Percentiles rank a stretch among this genome's conserved stretches.
phyloP scores from a whole-genome alignment of 2,797 vertebrate genomes.

The Otus scops region DNA sequence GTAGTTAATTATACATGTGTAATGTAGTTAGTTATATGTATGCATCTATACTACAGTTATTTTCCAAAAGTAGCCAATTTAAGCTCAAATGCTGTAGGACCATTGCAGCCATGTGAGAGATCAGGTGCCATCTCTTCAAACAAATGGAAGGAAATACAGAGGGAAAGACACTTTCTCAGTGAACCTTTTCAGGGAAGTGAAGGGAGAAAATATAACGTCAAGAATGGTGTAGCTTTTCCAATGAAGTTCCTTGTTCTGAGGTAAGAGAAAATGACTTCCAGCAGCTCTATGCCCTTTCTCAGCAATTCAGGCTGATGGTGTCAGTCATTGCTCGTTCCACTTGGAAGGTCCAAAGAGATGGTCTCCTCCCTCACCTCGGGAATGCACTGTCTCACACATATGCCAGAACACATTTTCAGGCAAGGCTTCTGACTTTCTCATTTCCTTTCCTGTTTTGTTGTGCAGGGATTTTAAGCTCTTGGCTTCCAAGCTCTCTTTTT shows the following conservation, averaged over 20 bases:
- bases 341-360: neutral
- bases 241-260: neutral
- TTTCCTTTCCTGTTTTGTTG: slow-evolving; percentile 46
- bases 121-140: neutral
- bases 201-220: neutral
- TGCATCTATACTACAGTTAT: neutral
- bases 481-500: slow-evolving; percentile 47
- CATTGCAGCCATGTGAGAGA: neutral
- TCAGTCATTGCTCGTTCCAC: neutral
- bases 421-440: slow-evolving; percentile 20
- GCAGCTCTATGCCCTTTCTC: neutral
- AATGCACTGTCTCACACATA: neutral
- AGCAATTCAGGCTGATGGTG: neutral
- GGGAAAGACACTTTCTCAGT: neutral
- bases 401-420: slow-evolving; percentile 9
- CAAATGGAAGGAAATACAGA: neutral
- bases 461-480: slow-evolving; percentile 36
- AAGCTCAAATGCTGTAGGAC: neutral
- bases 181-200: neutral
- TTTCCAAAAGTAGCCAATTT: neutral
- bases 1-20: neutral
- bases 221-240: neutral
- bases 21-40: neutral
- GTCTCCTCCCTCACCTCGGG: neutral
- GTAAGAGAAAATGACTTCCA: neutral